Conservation (phyloP, 2,888 invertebrate genomes). For the Sthenelais limicola region DNA sequence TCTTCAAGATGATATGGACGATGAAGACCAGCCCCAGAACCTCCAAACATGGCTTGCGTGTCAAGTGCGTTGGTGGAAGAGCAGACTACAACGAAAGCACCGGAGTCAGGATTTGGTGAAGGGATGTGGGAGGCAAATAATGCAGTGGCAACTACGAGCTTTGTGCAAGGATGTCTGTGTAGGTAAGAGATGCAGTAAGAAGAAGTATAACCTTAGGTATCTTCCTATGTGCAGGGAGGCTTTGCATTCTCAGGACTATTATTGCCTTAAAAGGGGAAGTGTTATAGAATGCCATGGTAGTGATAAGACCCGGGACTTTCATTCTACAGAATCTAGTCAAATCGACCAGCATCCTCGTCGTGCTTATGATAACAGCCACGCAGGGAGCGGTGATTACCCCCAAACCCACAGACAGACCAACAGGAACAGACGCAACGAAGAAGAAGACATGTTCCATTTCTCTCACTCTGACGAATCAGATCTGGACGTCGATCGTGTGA, state of each 20-base stretch:
- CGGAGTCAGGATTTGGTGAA: slow-evolving; percentile 44
- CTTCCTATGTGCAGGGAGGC: slow-evolving; percentile 1
- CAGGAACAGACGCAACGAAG: background rate
- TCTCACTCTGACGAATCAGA: background rate
- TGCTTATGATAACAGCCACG: background rate
- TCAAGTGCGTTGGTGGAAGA: slow-evolving; percentile 51
- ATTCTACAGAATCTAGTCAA: background rate
- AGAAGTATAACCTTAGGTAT: background rate
- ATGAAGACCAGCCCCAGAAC: slow-evolving; percentile 39
- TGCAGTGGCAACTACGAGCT: slow-evolving; percentile 50
- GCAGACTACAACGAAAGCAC: slow-evolving; percentile 48
- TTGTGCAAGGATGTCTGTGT: slow-evolving; percentile 41
- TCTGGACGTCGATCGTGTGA: background rate
- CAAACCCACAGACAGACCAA: background rate
- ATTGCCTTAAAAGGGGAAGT: background rate
- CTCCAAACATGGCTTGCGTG: slow-evolving; percentile 50
- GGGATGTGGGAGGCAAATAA: slow-evolving; percentile 48
- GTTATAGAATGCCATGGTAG: background rate
- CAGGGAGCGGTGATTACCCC: slow-evolving; percentile 8
- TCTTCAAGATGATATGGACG: slow-evolving; percentile 49
- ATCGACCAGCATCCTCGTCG: too few relatives aligned
- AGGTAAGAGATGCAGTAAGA: slow-evolving; percentile 29
- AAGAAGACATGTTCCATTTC: slow-evolving; percentile 14
- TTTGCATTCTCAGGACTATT: slow-evolving; percentile 24
- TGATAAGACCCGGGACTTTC: background rate